Evolutionary conservation across 2,888 invertebrate species (phyloP), one percentile per base, ranked within the genome.

Genomic region (Biston betularia): DNA sequence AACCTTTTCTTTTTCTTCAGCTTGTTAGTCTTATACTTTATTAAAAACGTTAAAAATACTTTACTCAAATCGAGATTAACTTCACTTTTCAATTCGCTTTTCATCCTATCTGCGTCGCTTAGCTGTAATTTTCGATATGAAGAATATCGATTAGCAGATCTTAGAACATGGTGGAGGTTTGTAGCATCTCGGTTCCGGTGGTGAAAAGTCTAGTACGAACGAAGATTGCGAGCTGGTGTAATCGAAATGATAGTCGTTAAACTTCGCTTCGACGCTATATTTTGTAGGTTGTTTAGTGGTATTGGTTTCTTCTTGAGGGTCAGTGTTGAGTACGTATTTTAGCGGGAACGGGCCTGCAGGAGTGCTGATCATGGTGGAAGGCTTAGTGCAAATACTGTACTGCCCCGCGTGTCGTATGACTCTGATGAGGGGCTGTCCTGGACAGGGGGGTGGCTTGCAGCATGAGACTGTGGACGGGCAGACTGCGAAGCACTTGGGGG

Each of bases 241-340:
- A 63, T 93, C 93, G 65, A 93, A 93, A 63, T 87, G 89, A 63
- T 90, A 89, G 61, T 93, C 90, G 61, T 93, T 93, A 66, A 83
- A 93, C 73, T 92, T 93, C 0, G 90, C 93, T 78, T 93, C 93
- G 1, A 93, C 84, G 67, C 90, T 90, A 73, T 79, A 93, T 75
- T 87, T 92, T 0, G 77, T 78, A 0, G 75, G 12, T 15, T 14
- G 12, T 6, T 38, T 12, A 11, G 73, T 40, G 65, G 50, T 10
- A 44, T 49, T 50, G 10, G 53, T 24, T 6, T 68, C 68, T 1
- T 78, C 78, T 5, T 71, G 59, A 5, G 75, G 76, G 34, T 84
- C 82, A 8, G 87, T 83, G 69, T 93, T 85, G 0, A 93, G 82
- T 0, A 93, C 92, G 68, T 93, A 93, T 75, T 93, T 93, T 1